Conservation (phyloP, 2,888 invertebrate genomes). For the Sinotaia quadrata region DNA sequence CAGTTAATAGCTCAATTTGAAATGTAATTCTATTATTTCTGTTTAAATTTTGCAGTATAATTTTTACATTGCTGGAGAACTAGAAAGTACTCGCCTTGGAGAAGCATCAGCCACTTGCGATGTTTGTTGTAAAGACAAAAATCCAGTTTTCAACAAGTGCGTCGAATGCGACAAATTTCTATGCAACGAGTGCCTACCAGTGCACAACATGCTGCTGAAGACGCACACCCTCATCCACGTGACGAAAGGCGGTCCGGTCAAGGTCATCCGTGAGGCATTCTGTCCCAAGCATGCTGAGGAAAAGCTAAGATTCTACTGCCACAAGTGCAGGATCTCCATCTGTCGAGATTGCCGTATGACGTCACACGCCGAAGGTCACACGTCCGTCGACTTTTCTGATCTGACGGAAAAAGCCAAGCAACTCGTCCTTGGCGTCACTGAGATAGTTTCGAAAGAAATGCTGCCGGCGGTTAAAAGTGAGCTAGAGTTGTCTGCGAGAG, state of each 20-base stretch:
- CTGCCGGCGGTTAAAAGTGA: background rate
- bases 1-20: too few species aligned
- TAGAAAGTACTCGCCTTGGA: constrained; percentile 3
- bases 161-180: constrained; percentile 23
- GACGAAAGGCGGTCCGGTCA: constrained; percentile 1
- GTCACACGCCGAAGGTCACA: constrained; percentile 17
- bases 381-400: constrained; percentile 14
- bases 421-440: background rate
- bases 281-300: constrained; percentile 19
- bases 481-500: background rate
- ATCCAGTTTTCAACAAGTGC: background rate
- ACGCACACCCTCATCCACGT: constrained; percentile 20
- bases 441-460: background rate
- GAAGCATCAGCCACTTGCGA: background rate
- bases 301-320: constrained; percentile 19
- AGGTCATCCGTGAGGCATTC: constrained; percentile 13
- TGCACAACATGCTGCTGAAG: constrained; percentile 10
- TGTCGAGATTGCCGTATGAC: constrained; percentile 26
- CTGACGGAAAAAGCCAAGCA: constrained; percentile 20
- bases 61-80: constrained; percentile 5
- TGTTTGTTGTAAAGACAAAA: background rate
- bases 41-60: constrained; percentile 10
- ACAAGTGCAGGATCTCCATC: constrained; percentile 14
- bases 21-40: background rate
- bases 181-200: constrained; percentile 1